Evolutionary conservation across 2,797 vertebrate genomes (phyloP).

Genomic region (Betta splendens): DNA sequence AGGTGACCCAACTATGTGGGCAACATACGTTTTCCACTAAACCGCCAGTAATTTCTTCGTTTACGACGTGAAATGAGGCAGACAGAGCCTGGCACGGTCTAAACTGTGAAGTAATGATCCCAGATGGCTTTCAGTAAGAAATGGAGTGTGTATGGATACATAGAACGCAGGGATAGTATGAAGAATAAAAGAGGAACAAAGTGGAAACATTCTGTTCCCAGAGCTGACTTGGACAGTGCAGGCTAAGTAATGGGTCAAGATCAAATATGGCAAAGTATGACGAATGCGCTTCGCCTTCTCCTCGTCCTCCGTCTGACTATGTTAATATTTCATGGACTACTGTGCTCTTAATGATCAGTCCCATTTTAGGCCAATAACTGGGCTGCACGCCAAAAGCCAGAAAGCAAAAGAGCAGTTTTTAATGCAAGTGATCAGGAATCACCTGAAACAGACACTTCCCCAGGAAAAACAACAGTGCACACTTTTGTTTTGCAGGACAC

Average conservation of each 20-base stretch:
- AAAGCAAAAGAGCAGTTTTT: neutral
- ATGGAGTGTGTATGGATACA: neutral
- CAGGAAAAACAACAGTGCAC: neutral
- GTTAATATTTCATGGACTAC: conserved; percentile 69
- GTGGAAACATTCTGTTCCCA: neutral
- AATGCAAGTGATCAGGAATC: conserved; percentile 7
- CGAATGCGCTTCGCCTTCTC: conserved; percentile 20
- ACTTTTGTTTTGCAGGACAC: neutral
- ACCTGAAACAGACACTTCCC: conserved; percentile 3
- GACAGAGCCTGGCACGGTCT: neutral
- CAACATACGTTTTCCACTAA: conserved; percentile 7
- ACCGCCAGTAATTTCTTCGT: conserved; percentile 8
- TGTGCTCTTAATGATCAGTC: conserved; percentile 51
- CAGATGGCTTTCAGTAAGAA: neutral
- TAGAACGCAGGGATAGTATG: neutral
- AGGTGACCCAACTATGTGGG: conserved; percentile 45
- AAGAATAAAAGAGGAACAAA: conserved; percentile 2
- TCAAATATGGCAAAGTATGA: conserved; percentile 41
- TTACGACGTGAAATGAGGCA: too few relatives aligned
- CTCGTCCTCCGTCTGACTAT: conserved; percentile 17
- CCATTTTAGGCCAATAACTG: conserved; percentile 41
- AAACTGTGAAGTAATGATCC: conserved; percentile 9
- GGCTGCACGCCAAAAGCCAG: conserved; percentile 6
- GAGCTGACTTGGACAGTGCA: neutral
- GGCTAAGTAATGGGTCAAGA: conserved; percentile 30